Conservation (phyloP, 2,113 vertebrate species). For the Malaclemys terrapin region DNA sequence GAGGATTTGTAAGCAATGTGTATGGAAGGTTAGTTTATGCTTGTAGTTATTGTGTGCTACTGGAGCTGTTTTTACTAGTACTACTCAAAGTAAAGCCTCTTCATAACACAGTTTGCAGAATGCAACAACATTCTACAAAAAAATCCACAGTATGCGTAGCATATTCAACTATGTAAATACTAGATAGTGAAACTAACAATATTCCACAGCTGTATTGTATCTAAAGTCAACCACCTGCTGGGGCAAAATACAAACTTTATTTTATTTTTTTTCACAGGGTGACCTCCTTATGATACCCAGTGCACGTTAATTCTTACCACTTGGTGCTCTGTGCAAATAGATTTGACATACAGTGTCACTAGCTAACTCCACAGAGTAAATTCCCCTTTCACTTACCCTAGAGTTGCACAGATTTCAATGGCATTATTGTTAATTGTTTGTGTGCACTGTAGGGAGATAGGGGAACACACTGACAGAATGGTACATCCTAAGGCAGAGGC, state of each 20-base stretch:
- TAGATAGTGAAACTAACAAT: not conserved
- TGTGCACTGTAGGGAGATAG: not conserved
- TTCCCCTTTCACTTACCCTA: not conserved
- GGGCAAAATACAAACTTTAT: not conserved
- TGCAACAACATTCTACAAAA: not conserved
- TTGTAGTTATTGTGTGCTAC: not conserved
- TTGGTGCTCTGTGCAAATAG: not conserved
- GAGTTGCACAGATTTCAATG: not conserved
- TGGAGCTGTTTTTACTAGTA: not conserved
- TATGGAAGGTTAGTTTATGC: not conserved
- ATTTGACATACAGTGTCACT: not conserved
- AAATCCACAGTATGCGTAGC: not conserved
- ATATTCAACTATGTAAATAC: not conserved
- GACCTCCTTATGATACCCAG: slow-evolving; percentile 62
- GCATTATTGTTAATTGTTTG: not conserved
- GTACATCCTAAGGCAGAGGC: not conserved
- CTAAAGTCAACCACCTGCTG: not conserved
- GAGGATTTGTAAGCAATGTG: not conserved
- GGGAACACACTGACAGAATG: not conserved
- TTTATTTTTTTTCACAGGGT: slow-evolving; percentile 30
- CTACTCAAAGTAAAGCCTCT: not conserved
- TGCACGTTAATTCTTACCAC: not conserved
- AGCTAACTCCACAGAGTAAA: not conserved
- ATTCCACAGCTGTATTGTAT: not conserved
- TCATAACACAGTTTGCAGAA: not conserved